Evolutionary conservation across 2,113 vertebrate species (phyloP).

Genomic region (Podiceps cristatus): DNA sequence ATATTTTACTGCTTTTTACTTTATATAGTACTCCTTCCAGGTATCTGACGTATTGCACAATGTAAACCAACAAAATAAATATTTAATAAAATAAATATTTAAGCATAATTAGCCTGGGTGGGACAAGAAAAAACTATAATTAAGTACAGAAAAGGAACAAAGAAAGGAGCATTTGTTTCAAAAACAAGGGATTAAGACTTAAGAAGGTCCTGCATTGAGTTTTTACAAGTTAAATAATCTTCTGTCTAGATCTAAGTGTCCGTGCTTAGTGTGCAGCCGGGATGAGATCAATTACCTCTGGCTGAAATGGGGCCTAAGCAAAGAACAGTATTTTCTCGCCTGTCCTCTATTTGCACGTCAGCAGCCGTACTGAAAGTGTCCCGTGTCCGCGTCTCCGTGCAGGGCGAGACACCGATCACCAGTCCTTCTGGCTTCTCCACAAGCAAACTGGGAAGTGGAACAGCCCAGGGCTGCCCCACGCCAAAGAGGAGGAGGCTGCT

Average conservation of each 20-base stretch:
- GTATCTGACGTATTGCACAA: background rate
- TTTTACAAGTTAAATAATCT: background rate
- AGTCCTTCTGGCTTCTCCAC: background rate
- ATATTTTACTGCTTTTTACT: background rate
- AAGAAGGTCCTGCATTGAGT: background rate
- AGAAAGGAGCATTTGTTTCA: background rate
- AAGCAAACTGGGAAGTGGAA: background rate
- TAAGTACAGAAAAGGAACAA: background rate
- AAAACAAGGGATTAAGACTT: background rate
- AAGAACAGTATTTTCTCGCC: background rate
- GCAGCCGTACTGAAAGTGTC: background rate
- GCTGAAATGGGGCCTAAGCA: background rate
- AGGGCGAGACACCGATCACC: background rate
- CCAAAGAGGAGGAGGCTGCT: background rate
- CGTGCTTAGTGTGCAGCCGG: background rate
- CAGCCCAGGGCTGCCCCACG: background rate
- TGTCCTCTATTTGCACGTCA: accelerated
- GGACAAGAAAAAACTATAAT: background rate
- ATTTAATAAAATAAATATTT: background rate
- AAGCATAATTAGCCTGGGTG: background rate
- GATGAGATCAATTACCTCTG: background rate
- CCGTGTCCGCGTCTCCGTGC: background rate
- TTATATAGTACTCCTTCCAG: background rate
- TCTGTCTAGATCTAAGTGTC: background rate
- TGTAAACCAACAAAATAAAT: background rate